A percentile compares a stretch with the other conserved stretches of the same genome.
These are phyloP conservation scores for Eugnorisma glareosa DNA, from an alignment of 2,888 invertebrate genomes.

Conservation along the genomic window DNA sequence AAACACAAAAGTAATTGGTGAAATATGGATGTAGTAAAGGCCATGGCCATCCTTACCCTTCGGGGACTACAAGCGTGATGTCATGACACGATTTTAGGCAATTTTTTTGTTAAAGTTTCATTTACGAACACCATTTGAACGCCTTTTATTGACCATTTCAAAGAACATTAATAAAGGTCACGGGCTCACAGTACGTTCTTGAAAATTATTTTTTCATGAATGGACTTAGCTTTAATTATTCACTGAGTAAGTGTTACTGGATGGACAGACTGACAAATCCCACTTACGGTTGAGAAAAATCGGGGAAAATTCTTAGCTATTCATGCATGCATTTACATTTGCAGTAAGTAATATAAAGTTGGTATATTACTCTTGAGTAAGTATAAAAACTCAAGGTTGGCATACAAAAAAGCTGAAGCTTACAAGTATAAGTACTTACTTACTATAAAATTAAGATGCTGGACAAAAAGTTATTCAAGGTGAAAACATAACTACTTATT, in stretches of 20 bases:
- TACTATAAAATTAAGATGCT: neutral
- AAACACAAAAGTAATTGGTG: neutral
- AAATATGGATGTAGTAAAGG: neutral
- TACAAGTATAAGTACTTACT: neutral
- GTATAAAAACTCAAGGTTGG: constrained; percentile 3
- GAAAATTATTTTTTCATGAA: neutral
- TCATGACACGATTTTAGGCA: neutral
- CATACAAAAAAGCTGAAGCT: constrained; percentile 12
- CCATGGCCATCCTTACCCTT: neutral
- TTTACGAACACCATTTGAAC: neutral
- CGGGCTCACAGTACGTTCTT: neutral
- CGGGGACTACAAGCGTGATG: neutral
- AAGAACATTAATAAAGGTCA: neutral
- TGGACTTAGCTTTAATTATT: neutral
- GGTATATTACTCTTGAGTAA: neutral
- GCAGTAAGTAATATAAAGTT: neutral
- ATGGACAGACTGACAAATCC: neutral
- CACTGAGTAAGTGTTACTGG: neutral
- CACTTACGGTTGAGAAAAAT: neutral
- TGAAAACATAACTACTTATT: neutral
- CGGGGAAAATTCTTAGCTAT: neutral
- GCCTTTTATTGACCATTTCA: neutral
- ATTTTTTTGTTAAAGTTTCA: neutral
- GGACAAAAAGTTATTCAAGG: constrained; percentile 24
- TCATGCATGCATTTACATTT: neutral